Conservation (phyloP, 1,140 invertebrate species). For the Euwallacea fornicatus region DNA sequence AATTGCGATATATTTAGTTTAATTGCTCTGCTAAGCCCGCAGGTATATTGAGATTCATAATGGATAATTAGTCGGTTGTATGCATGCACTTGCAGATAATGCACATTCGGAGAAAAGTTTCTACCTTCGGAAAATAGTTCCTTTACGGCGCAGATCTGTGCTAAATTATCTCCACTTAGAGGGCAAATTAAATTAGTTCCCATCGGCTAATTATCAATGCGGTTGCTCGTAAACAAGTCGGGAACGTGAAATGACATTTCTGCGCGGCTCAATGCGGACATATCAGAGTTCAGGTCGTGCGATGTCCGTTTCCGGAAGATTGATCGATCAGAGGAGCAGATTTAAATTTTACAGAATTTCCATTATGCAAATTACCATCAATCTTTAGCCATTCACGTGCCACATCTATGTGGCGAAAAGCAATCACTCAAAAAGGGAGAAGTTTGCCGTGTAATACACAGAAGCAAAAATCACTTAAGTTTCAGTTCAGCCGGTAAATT, state of each 20-base stretch:
- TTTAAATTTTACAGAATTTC: too few relatives aligned
- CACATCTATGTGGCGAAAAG: too few relatives aligned
- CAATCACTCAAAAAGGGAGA: constrained; percentile 1
- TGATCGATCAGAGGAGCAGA: too few relatives aligned
- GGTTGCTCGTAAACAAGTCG: constrained; percentile 21
- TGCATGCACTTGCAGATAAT: not conserved
- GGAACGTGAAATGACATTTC: constrained; percentile 10
- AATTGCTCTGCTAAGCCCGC: not conserved
- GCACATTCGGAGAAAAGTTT: too few relatives aligned
- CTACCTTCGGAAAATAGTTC: too few relatives aligned
- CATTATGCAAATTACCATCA: too few relatives aligned
- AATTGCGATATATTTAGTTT: constrained; percentile 5
- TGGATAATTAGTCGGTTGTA: not conserved
- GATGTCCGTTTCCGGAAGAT: too few relatives aligned
- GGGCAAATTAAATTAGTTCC: constrained; percentile 31
- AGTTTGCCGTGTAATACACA: constrained; percentile 8
- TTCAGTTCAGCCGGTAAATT: constrained; percentile 32
- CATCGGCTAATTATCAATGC: constrained; percentile 33
- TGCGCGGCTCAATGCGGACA: too few relatives aligned
- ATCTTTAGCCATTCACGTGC: too few relatives aligned
- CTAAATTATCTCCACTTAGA: constrained; percentile 32
- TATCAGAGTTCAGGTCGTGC: too few relatives aligned
- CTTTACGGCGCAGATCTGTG: constrained; percentile 4
- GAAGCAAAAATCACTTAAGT: constrained; percentile 33
- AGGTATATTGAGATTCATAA: too few relatives aligned